Conservation (phyloP, 2,888 invertebrate species). For the Drosophila nr. perissopoda region DNA sequence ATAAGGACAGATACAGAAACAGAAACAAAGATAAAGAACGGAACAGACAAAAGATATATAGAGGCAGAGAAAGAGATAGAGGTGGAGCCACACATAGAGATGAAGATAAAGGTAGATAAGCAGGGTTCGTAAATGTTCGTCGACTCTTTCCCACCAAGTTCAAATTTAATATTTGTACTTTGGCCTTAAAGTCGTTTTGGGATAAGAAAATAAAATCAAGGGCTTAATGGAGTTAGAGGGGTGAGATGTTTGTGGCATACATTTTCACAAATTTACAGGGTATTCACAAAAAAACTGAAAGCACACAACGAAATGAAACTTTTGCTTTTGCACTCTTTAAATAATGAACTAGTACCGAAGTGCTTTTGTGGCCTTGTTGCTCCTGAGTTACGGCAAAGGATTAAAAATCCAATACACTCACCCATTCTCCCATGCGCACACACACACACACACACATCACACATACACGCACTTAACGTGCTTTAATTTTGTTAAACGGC, state of each 20-base stretch:
- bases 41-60: not conserved
- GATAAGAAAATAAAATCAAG: not conserved
- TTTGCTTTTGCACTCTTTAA: not conserved
- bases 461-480: not conserved
- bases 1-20: not conserved
- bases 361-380: not conserved
- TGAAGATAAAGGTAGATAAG: too few species aligned
- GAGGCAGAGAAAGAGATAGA: not conserved
- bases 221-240: not conserved
- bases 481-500: constrained; percentile 31
- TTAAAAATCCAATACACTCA: not conserved
- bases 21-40: too few species aligned
- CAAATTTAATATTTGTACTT: not conserved
- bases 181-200: not conserved
- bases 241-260: not conserved
- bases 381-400: not conserved
- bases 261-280: not conserved
- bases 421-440: not conserved
- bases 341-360: not conserved
- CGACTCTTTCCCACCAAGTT: not conserved
- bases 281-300: not conserved
- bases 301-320: not conserved
- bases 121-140: too few species aligned
- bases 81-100: too few species aligned
- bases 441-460: not conserved